phyloP scores from a whole-genome alignment of 1,140 invertebrate species.

The Drosophila nigromelanica region DNA sequence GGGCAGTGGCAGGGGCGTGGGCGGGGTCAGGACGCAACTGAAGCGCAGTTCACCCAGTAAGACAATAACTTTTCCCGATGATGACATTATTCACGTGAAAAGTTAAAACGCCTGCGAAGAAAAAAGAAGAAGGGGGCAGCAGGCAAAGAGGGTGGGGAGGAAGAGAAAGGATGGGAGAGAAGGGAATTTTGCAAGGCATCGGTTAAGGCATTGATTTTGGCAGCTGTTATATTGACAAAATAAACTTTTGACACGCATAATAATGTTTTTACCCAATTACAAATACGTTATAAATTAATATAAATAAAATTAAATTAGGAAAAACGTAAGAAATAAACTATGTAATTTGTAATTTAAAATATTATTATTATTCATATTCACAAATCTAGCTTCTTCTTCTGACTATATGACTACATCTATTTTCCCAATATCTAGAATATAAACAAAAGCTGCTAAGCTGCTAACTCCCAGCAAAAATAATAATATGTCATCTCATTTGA shows the following conservation, averaged over 20 bases:
- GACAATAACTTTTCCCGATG: conserved; percentile 74
- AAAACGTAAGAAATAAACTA: no score
- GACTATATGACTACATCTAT: neutral
- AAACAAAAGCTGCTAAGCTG: conserved; percentile 3
- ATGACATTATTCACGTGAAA: conserved; percentile 80
- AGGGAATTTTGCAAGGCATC: neutral
- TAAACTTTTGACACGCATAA: no score
- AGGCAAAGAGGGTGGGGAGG: neutral
- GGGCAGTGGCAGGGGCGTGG: neutral
- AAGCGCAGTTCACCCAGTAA: conserved; percentile 51
- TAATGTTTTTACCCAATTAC: no score
- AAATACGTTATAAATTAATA: no score
- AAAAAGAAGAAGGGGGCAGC: conserved; percentile 20
- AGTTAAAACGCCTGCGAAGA: conserved; percentile 55
- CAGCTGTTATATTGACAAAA: neutral
- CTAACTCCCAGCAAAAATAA: conserved; percentile 11
- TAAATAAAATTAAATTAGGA: no score
- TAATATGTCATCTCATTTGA: conserved; percentile 15
- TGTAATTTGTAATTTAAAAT: no score
- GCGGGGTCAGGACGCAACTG: conserved; percentile 33
- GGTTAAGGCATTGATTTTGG: neutral
- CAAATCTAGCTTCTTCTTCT: no score
- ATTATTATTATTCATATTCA: no score
- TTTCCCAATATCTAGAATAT: neutral
- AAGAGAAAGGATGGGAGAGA: neutral